These are phyloP conservation scores for Cirrhinus molitorella DNA, from an alignment of 2,797 vertebrate species.

Conservation along the genomic window DNA sequence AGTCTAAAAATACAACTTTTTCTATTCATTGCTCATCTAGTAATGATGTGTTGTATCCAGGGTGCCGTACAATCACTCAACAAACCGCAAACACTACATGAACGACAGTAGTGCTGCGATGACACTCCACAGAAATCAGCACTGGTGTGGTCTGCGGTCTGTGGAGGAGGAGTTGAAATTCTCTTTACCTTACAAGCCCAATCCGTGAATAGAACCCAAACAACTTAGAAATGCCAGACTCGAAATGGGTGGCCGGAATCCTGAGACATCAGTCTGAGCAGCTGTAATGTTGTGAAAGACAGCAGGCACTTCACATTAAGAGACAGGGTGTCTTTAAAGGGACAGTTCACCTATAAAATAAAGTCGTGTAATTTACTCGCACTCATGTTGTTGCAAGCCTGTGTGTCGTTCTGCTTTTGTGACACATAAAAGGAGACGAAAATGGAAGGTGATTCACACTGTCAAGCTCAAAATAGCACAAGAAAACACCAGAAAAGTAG, in stretches of 20 bases:
- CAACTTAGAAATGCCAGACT: background rate
- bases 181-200: conserved; percentile 5
- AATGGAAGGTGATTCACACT: background rate
- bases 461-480: background rate
- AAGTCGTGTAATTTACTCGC: background rate
- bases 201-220: conserved; percentile 5
- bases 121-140: background rate
- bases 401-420: background rate
- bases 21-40: background rate
- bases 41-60: background rate
- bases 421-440: background rate
- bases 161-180: background rate
- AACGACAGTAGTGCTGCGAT: background rate
- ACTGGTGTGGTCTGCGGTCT: background rate
- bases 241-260: background rate
- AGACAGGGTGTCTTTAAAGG: background rate
- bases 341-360: too few relatives aligned
- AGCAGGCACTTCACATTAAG: background rate
- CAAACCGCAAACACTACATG: background rate
- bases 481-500: background rate
- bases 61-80: too few relatives aligned
- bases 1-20: background rate
- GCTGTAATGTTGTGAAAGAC: conserved; percentile 10
- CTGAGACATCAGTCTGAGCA: background rate
- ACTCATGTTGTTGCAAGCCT: background rate